A percentile compares a stretch with the other conserved stretches of the same genome.
phyloP scores from a whole-genome alignment of 1,140 invertebrate genomes.

The Listronotus oregonensis region DNA sequence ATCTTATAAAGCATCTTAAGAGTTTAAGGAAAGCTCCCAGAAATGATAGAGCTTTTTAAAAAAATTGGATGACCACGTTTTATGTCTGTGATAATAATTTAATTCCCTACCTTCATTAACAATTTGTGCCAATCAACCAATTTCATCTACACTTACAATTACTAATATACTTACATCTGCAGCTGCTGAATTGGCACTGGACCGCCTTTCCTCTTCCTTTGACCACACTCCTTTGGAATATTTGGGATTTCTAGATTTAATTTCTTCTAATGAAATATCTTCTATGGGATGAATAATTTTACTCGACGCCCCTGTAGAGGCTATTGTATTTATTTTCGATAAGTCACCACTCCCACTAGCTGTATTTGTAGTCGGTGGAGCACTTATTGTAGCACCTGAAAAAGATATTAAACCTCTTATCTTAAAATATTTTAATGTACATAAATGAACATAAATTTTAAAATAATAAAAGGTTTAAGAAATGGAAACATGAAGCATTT shows the following conservation, averaged over 20 bases:
- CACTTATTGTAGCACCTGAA: conserved; percentile 69
- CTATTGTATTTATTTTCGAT: conserved; percentile 75
- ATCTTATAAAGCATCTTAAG: no score
- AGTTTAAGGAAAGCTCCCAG: no score
- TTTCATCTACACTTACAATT: no score
- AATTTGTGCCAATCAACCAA: no score
- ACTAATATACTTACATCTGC: conserved; percentile 46
- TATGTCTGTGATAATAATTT: no score
- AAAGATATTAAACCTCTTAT: conserved; percentile 36
- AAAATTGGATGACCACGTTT: no score
- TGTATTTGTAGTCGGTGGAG: conserved; percentile 65
- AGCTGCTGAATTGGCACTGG: conserved; percentile 42
- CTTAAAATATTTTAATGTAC: no score
- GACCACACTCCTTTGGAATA: conserved; percentile 63
- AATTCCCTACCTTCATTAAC: no score
- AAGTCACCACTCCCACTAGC: conserved; percentile 52
- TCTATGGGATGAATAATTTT: conserved; percentile 94
- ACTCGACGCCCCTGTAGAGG: conserved; percentile 80
- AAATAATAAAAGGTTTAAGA: no score
- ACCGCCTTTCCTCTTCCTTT: conserved; percentile 40
- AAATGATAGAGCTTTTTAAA: no score
- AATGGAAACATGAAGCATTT: no score
- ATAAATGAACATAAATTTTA: no score
- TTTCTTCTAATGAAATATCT: conserved; percentile 91
- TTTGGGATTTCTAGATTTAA: conserved; percentile 75